Conservation (phyloP, 2,113 vertebrate genomes). For the Peromyscus leucopus region DNA sequence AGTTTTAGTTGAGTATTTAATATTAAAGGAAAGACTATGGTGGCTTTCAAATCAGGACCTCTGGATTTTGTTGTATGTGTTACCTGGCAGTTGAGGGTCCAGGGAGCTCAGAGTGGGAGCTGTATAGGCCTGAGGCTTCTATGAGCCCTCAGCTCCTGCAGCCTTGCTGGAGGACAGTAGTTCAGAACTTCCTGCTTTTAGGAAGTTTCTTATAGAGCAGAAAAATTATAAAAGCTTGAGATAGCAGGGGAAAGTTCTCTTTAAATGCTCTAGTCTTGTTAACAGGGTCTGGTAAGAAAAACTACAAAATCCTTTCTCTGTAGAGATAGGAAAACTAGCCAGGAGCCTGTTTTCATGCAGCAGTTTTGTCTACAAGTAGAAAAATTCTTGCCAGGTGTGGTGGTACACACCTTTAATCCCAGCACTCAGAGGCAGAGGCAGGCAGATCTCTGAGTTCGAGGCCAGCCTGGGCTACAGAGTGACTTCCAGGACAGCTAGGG, state of each 20-base stretch:
- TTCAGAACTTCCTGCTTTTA: neutral
- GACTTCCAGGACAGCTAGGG: neutral
- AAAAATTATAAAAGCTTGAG: neutral
- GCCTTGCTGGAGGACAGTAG: neutral
- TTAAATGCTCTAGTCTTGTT: neutral
- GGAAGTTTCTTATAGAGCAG: neutral
- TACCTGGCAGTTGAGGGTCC: neutral
- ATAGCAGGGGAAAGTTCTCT: neutral
- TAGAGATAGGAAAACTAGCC: neutral
- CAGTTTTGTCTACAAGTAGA: neutral
- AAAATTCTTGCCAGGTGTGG: neutral
- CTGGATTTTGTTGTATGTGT: neutral
- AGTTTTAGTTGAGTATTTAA: conserved; percentile 9
- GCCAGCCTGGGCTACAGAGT: neutral
- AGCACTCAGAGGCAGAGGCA: neutral
- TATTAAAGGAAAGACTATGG: neutral
- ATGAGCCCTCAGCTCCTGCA: too few relatives aligned
- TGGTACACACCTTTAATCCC: too few relatives aligned
- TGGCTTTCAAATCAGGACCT: neutral
- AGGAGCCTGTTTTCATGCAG: neutral
- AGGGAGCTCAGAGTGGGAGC: neutral
- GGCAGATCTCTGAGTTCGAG: neutral
- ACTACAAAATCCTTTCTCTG: neutral
- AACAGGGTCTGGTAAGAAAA: neutral
- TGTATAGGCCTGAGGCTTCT: neutral